A percentile compares a stretch with the other conserved stretches of the same genome.
Evolutionary conservation across 2,797 vertebrate genomes (phyloP).

Genomic region (Anabacerthia variegaticeps): DNA sequence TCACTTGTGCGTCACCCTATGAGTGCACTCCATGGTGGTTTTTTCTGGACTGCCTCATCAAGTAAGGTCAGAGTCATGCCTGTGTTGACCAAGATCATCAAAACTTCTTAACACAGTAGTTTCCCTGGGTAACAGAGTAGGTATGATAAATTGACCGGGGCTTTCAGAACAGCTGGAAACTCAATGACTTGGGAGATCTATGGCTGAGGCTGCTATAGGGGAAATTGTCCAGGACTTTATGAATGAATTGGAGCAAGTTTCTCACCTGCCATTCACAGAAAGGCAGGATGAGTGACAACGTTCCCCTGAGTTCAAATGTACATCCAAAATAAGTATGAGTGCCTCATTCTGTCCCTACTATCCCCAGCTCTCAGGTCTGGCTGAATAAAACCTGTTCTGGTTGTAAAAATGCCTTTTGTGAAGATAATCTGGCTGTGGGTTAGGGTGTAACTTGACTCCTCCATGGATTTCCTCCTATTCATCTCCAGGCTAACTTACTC

Average conservation of each 20-base stretch:
- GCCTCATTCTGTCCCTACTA: background rate
- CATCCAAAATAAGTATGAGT: background rate
- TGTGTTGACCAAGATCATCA: background rate
- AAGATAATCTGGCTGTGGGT: background rate
- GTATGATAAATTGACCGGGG: background rate
- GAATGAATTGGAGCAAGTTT: background rate
- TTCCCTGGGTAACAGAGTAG: background rate
- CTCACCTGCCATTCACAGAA: background rate
- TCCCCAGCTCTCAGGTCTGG: background rate
- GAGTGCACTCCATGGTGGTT: background rate
- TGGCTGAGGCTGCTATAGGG: fast-evolving
- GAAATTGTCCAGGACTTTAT: background rate
- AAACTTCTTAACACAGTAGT: background rate
- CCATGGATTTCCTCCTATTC: background rate
- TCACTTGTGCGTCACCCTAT: background rate
- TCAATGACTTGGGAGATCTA: background rate
- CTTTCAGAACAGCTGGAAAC: background rate
- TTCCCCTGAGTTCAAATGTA: background rate
- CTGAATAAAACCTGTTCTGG: background rate
- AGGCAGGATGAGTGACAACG: background rate
- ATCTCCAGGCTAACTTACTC: background rate
- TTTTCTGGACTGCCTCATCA: background rate
- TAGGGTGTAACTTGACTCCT: background rate
- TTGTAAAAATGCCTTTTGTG: background rate
- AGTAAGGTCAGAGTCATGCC: background rate